Evolutionary conservation across 2,888 invertebrate genomes (phyloP).

Genomic region (Invenusta paracnida): DNA sequence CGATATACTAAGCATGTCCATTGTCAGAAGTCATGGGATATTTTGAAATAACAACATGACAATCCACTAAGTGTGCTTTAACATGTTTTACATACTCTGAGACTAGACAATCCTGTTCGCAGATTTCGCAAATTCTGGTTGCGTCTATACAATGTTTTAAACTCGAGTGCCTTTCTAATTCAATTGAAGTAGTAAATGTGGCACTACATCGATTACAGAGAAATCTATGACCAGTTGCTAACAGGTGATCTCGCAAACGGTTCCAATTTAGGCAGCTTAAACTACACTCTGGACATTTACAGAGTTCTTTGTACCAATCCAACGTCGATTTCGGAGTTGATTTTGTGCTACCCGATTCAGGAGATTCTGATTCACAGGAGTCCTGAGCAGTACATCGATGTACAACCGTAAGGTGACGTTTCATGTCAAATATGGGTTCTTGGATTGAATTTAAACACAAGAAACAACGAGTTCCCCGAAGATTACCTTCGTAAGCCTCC

Average conservation of each 20-base stretch:
- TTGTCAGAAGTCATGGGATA: too few relatives aligned
- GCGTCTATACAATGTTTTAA: not conserved
- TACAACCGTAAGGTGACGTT: not conserved
- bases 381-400: not conserved
- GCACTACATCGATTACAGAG: not conserved
- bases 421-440: not conserved
- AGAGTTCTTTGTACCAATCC: not conserved
- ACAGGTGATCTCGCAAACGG: not conserved
- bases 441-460: not conserved
- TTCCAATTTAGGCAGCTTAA: not conserved
- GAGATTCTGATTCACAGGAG: too few relatives aligned
- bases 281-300: not conserved
- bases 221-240: not conserved
- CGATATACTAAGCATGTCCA: too few relatives aligned
- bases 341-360: not conserved
- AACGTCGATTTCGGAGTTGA: not conserved
- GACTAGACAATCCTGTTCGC: not conserved
- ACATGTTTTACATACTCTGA: not conserved
- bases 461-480: not conserved
- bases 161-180: not conserved
- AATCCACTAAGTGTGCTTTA: not conserved
- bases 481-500: not conserved
- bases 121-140: not conserved
- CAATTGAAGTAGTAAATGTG: not conserved
- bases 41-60: not conserved